Evolutionary conservation across 2,797 vertebrate species (phyloP), one percentile per base, ranked within the genome.

Genomic region (Myiotriccus ornatus): DNA sequence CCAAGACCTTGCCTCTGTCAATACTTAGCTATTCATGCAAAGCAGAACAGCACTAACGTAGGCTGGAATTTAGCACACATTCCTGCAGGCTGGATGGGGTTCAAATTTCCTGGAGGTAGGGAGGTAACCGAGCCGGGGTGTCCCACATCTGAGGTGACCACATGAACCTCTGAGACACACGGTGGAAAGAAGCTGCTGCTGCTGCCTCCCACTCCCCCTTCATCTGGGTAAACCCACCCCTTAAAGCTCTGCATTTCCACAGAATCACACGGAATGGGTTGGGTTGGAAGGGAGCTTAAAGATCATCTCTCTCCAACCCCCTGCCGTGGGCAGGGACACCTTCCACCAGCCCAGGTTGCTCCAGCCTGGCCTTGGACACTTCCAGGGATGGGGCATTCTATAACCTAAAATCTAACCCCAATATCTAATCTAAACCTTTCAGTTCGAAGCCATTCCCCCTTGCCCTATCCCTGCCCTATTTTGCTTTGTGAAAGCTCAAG

Each of bases 101-200:
- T 95, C 94, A 67, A 6, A 37, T 84, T 86, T 80, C 89, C 91
- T 60, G 32, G 2, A 92, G 93, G 79, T 7, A 87, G 63, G 69
- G 44, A 73, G 52, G 86, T 11, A 63, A 43, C 9, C 1, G 1
- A 64, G 34, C n/a, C 14, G 2, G 63, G 15, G 17, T 55, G 76
- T 35, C n/a, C 93, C 89, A 86, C 77, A 86, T 37, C 76, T 24
- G 84, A 88, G 80, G 56, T 78, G 84, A 44, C 69, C 15, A 4
- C 93, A 59, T 2, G 7, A 43, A 30, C 39, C 41, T 69, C 91
- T 16, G 57, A 68, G 70, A n/a, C 0, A 1, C 14, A 3, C 1
- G 2, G n/a, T 35, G 79, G 57, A 14, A 32, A 25, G 71, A 80
- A 53, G 86, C 59, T 64, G 52, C 80, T 80, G 63, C 67, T 27